Evolutionary conservation across 2,888 invertebrate genomes (phyloP).

Genomic region (Ophion slaviceki): DNA sequence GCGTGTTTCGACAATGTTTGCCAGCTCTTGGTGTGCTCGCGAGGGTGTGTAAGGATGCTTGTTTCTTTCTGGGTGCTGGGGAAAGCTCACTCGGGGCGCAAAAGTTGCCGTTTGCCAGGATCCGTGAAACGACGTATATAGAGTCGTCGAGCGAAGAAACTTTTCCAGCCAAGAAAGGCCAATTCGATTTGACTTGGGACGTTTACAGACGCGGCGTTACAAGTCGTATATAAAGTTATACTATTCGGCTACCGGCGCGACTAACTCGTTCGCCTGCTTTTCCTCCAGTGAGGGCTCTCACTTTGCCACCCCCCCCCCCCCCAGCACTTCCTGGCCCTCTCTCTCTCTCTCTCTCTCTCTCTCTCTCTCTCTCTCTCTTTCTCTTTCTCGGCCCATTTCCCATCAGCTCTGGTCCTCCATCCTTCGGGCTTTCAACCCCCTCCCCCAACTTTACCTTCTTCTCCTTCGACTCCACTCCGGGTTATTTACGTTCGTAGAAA

Average conservation of each 20-base stretch:
- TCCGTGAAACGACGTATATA: slow-evolving; percentile 68
- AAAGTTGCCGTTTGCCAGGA: slow-evolving; percentile 65
- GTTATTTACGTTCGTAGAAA: slow-evolving; percentile 62
- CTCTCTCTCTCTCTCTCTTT: slow-evolving; percentile 5
- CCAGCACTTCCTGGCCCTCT: background rate
- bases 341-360: slow-evolving; percentile 28
- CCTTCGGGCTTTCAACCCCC: slow-evolving; percentile 27
- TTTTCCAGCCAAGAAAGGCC: slow-evolving; percentile 65
- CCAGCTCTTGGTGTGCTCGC: slow-evolving; percentile 4
- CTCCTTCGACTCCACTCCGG: slow-evolving; percentile 53
- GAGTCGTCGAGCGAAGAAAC: slow-evolving; percentile 66
- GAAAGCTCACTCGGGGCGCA: slow-evolving; percentile 39
- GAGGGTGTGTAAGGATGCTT: slow-evolving; percentile 15
- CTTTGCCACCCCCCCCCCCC: slow-evolving; percentile 1
- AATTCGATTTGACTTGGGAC: slow-evolving; percentile 73
- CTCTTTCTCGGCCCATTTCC: slow-evolving; percentile 44
- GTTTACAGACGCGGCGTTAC: slow-evolving; percentile 67
- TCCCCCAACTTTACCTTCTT: slow-evolving; percentile 12
- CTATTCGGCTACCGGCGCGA: slow-evolving; percentile 43
- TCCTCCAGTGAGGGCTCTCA: slow-evolving; percentile 20
- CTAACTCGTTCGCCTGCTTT: slow-evolving; percentile 55
- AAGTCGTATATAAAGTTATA: slow-evolving; percentile 66
- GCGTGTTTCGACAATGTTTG: slow-evolving; percentile 60
- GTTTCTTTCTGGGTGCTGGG: slow-evolving; percentile 7
- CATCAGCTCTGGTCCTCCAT: slow-evolving; percentile 54